phyloP scores from a whole-genome alignment of 2,888 invertebrate species.

The Orthonychiurus folsomi region DNA sequence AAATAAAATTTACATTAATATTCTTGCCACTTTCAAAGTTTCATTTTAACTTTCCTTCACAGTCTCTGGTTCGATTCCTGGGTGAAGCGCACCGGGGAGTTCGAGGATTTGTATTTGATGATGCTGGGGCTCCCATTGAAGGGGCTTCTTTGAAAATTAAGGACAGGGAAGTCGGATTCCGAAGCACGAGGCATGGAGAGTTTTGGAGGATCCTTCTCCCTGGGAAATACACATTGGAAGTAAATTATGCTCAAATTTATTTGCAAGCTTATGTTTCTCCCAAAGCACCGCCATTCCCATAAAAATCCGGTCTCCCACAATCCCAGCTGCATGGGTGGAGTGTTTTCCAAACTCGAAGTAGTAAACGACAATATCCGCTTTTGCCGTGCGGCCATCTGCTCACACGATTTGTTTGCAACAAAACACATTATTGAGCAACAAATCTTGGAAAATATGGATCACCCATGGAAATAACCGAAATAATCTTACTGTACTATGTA shows the following conservation, averaged over 20 bases:
- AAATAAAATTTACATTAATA: neutral
- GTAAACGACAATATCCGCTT: too few species aligned
- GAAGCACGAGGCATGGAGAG: slow-evolving; percentile 82
- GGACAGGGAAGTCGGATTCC: slow-evolving; percentile 73
- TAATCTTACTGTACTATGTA: too few species aligned
- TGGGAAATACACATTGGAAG: slow-evolving; percentile 75
- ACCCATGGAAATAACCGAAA: too few species aligned
- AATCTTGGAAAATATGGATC: too few species aligned
- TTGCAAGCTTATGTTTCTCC: slow-evolving; percentile 6
- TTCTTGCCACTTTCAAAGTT: too few species aligned
- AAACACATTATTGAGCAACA: too few species aligned
- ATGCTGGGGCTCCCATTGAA: slow-evolving; percentile 68
- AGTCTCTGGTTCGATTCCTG: slow-evolving; percentile 72
- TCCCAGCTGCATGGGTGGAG: too few species aligned
- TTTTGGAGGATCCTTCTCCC: slow-evolving; percentile 87
- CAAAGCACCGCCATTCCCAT: too few species aligned
- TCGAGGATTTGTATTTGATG: slow-evolving; percentile 69
- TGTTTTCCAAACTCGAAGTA: too few species aligned
- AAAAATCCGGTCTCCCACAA: too few species aligned
- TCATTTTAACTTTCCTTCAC: slow-evolving; percentile 32
- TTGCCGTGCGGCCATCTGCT: too few species aligned
- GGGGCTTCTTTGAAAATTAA: slow-evolving; percentile 69
- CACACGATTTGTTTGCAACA: too few species aligned
- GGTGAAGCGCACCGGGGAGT: slow-evolving; percentile 82
- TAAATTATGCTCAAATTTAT: slow-evolving; percentile 43